These are phyloP conservation scores for Babylonia areolata DNA, from an alignment of 1,140 invertebrate genomes.

Conservation along the genomic window DNA sequence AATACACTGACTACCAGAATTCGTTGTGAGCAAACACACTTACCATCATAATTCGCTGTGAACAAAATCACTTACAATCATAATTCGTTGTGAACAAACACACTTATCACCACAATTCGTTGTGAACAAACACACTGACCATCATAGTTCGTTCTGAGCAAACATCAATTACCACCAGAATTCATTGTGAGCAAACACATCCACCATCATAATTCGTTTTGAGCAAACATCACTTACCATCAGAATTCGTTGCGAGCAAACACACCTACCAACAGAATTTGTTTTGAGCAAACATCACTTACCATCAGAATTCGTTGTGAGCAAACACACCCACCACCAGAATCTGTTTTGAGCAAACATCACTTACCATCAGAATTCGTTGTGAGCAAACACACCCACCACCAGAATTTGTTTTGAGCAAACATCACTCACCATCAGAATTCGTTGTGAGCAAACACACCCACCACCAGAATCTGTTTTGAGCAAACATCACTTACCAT, in stretches of 20 bases:
- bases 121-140: neutral
- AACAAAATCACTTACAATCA: constrained; percentile 14
- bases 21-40: neutral
- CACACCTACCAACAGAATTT: neutral
- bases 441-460: neutral
- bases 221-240: neutral
- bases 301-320: constrained; percentile 27
- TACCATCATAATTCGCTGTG: neutral
- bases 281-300: neutral
- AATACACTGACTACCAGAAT: neutral
- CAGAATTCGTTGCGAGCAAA: neutral
- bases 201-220: no score
- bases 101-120: no score
- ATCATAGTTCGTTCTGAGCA: neutral
- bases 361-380: neutral
- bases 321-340: neutral
- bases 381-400: neutral
- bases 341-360: neutral
- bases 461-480: neutral
- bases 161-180: no score
- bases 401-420: neutral
- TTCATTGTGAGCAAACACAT: no score
- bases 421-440: neutral
- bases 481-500: constrained; percentile 8
- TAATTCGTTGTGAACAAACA: constrained; percentile 41